Evolutionary conservation across 2,888 invertebrate genomes (phyloP).

Genomic region (Tupiocoris notatus): DNA sequence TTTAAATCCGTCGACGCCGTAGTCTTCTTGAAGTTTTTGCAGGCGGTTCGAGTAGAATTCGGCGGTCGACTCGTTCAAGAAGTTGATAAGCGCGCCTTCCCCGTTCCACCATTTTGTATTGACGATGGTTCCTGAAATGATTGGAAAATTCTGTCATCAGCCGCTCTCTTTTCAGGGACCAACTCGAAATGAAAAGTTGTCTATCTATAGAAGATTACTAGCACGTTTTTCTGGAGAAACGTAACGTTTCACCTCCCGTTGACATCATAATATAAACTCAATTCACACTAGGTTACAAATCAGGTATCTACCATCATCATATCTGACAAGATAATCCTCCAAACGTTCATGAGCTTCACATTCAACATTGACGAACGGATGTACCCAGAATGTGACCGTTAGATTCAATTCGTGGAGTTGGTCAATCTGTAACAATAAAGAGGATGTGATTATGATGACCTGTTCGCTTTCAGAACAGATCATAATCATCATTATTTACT

Average conservation of each 20-base stretch:
- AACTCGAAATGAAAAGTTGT: no score
- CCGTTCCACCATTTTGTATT: constrained; percentile 56
- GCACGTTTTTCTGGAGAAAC: no score
- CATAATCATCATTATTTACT: no score
- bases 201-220: no score
- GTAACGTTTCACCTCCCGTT: no score
- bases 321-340: constrained; percentile 60
- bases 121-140: constrained; percentile 50
- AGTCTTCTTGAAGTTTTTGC: constrained; percentile 59
- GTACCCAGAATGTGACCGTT: constrained; percentile 77
- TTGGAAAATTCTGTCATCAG: no score
- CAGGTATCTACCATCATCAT: constrained; percentile 49
- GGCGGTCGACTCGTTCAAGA: constrained; percentile 56
- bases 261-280: no score
- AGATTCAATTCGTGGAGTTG: constrained; percentile 63
- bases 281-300: not conserved
- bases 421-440: no score
- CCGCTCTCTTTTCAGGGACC: no score
- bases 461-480: no score
- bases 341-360: constrained; percentile 63
- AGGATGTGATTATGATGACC: no score
- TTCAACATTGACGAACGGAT: constrained; percentile 78
- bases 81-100: constrained; percentile 64
- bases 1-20: constrained; percentile 72
- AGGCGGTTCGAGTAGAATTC: constrained; percentile 60